Base-by-base conservation (phyloP, 1,140 invertebrate species). In the Hirudo medicinalis region DNA sequence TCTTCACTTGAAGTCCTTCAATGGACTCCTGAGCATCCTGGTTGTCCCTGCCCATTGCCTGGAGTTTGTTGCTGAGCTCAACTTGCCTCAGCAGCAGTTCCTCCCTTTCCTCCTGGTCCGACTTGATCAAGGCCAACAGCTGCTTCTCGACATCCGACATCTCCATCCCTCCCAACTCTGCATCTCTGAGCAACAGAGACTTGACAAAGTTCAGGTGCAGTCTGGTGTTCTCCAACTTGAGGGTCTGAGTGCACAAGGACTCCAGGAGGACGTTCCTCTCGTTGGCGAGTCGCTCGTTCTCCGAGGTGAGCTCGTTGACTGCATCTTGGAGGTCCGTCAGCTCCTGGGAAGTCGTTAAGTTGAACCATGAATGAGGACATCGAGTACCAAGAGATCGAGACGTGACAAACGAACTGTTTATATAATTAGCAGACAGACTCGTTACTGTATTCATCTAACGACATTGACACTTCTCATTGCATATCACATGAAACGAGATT, bases 231-330 rank as follows among this genome's bases (percentile, higher is more conserved):
- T 93, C 91, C 0, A 94, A 82, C 81, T 92, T 91, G 79, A 93
- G 90, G 2, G 91, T 93, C 81, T 94, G 92, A 20, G 90, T 86
- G 79, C 90, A 93, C 2, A 94, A 82, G n/a, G 91, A 93, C 79
- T 94, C 91, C 36, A 94, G 85, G 69, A 94, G 84, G 22, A 94
- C 88, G 75, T 87, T 86, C 81, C 94, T 94, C 82, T 95, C 92
- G 76, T 93, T 90, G 49, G 87, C 85, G 22, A 95, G 83, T 72
- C 89, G 85, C 76, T 92, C 89, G 80, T 94, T 94, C 78, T 93
- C 91, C 5, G 88, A 85, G 79, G 92, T 91, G 3, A 93, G 85
- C 77, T 93, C 91, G 13, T 87, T 87, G 69, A 94, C 84, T 80
- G 92, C 90, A 32, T 88, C 86, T 81, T 85, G 91, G 49, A 95